Base-by-base conservation (phyloP, 2,113 vertebrate species). In the Oceanites oceanicus region DNA sequence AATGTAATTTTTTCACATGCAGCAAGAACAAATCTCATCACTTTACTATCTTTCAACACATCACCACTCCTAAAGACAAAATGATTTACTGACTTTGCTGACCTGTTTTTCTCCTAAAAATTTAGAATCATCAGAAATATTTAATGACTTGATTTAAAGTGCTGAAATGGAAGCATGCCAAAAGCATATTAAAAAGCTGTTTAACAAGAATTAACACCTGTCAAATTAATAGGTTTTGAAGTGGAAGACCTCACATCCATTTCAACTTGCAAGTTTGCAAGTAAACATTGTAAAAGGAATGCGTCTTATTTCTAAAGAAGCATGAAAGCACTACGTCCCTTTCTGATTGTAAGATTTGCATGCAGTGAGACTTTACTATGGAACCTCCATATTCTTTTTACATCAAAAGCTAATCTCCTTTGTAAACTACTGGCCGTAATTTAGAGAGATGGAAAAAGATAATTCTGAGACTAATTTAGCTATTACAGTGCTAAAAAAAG, bases 81-180 rank as follows among this genome's bases (percentile, higher is more conserved):
- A 76, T 53, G 34, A 94, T 92, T 91, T 90, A 71, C 74, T 0
- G 6, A 67, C 75, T 88, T 85, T 73, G 62, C 58, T 93, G 74
- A 75, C 66, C 78, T 85, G 63, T 45, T 93, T 96, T 90, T 88
- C 74, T 34, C 52, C 74, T 40, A 91, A 95, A 82, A 89, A 75
- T 61, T 84, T 74, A 85, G 47, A 94, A 63, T 73, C 53, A 87
- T 87, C 61, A 88, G 89, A 94, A 95, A 92, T 76, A 91, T 94
- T 92, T 89, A 92, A 94, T 92, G 70, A 71, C 38, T 86, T 34
- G 5, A 87, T 85, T 91, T 86, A 63, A 91, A 96, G 65, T 68
- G 52, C 56, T 75, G 65, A 91, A 95, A 59, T 70, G 77, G 76
- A 94, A 89, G 40, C 26, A 67, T 2, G 36, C 40, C 79, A 83